Evolutionary conservation across 2,888 invertebrate species (phyloP).

Genomic region (Meliscaeva auricollis): DNA sequence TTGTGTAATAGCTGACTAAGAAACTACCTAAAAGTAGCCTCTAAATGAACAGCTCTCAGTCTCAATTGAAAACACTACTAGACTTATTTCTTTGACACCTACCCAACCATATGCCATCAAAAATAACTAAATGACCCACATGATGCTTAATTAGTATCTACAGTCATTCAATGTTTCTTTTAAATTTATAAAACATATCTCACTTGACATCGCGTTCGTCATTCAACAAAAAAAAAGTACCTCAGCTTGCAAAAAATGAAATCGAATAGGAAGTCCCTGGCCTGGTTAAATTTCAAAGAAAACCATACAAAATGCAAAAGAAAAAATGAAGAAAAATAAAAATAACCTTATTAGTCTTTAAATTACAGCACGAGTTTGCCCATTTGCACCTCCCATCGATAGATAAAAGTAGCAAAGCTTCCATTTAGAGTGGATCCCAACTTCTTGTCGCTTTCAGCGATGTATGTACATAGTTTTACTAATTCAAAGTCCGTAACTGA

Average conservation of each 20-base stretch:
- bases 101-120: too few species aligned
- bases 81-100: too few species aligned
- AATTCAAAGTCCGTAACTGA: conserved; percentile 8
- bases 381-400: conserved; percentile 12
- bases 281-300: conserved; percentile 9
- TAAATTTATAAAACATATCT: not conserved
- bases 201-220: not conserved
- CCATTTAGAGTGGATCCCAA: not conserved
- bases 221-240: conserved; percentile 7
- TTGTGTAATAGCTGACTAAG: too few species aligned
- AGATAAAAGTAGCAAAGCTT: not conserved
- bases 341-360: conserved; percentile 13
- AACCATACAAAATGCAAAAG: not conserved
- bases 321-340: conserved; percentile 10
- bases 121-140: too few species aligned
- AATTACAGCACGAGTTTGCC: conserved; percentile 34
- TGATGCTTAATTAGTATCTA: too few species aligned
- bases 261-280: conserved; percentile 45
- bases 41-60: too few species aligned
- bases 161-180: too few species aligned
- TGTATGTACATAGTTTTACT: not conserved
- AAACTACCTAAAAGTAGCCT: too few species aligned
- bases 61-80: too few species aligned
- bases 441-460: not conserved
- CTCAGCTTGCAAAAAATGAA: conserved; percentile 32